phyloP scores from a whole-genome alignment of 2,113 vertebrate species.

The Pavo muticus region DNA sequence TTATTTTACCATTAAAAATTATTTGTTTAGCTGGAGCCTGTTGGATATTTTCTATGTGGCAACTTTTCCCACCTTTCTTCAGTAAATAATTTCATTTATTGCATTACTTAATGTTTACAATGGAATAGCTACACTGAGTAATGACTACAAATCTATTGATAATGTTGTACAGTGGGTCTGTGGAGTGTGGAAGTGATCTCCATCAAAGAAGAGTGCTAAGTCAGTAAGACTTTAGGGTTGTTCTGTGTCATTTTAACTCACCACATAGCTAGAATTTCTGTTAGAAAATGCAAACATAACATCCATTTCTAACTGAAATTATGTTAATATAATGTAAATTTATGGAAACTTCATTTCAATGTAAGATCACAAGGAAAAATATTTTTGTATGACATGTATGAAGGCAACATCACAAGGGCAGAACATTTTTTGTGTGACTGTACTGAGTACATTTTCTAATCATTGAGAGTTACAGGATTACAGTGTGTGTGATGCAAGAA shows the following conservation, averaged over 20 bases:
- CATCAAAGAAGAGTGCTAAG: not conserved
- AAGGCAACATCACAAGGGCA: not conserved
- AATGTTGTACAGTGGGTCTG: not conserved
- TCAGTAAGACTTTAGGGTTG: not conserved
- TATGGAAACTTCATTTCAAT: not conserved
- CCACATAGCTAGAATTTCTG: not conserved
- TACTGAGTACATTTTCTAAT: not conserved
- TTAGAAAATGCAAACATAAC: not conserved
- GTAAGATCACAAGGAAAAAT: not conserved
- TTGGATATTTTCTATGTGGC: not conserved
- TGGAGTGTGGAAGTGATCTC: not conserved
- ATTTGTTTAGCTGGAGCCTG: not conserved
- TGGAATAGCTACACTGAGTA: not conserved
- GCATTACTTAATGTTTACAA: slow-evolving; percentile 13
- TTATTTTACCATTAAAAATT: not conserved
- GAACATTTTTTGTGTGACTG: not conserved
- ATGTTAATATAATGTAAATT: slow-evolving; percentile 7
- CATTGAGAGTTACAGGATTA: not conserved
- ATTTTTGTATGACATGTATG: not conserved
- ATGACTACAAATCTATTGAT: slow-evolving; percentile 39
- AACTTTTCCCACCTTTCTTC: not conserved
- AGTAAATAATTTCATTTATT: not conserved
- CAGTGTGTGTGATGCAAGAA: rapidly evolving
- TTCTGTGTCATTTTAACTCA: not conserved
- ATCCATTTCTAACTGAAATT: not conserved